phyloP scores from a whole-genome alignment of 2,113 vertebrate genomes.

The Conger conger region DNA sequence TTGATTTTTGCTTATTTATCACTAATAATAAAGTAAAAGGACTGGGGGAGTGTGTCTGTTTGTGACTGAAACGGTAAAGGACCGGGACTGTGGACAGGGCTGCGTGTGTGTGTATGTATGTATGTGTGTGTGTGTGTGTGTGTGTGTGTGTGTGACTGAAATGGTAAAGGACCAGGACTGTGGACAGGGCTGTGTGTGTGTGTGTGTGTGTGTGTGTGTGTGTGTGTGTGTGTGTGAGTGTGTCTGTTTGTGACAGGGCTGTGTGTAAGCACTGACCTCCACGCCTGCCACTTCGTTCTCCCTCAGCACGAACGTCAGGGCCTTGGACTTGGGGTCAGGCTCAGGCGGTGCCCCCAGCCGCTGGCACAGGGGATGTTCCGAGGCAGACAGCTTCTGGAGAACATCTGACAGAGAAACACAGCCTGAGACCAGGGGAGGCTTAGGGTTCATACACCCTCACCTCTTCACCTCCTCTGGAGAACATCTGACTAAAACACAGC shows the following conservation, averaged over 20 bases:
- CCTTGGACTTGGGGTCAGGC: slow-evolving; percentile 40
- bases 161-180: too few species aligned
- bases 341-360: slow-evolving; percentile 86
- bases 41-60: too few species aligned
- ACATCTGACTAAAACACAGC: slow-evolving; percentile 70
- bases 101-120: too few species aligned
- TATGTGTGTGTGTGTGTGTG: too few species aligned
- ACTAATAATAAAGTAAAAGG: too few species aligned
- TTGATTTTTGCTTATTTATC: too few species aligned
- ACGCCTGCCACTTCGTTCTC: slow-evolving; percentile 93
- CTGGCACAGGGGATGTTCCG: slow-evolving; percentile 83
- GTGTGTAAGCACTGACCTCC: slow-evolving; percentile 74
- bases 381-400: slow-evolving; percentile 85
- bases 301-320: slow-evolving; percentile 88
- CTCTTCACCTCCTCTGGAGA: too few species aligned
- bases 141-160: too few species aligned
- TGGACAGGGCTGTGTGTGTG: not conserved
- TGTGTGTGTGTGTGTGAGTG: too few species aligned
- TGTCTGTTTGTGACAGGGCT: not conserved
- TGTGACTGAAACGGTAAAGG: too few species aligned
- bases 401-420: slow-evolving; percentile 72
- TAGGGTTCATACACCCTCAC: not conserved
- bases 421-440: not conserved
- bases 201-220: too few species aligned
- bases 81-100: not conserved